Conservation (phyloP, 2,113 vertebrate genomes). For the Anguilla rostrata region DNA sequence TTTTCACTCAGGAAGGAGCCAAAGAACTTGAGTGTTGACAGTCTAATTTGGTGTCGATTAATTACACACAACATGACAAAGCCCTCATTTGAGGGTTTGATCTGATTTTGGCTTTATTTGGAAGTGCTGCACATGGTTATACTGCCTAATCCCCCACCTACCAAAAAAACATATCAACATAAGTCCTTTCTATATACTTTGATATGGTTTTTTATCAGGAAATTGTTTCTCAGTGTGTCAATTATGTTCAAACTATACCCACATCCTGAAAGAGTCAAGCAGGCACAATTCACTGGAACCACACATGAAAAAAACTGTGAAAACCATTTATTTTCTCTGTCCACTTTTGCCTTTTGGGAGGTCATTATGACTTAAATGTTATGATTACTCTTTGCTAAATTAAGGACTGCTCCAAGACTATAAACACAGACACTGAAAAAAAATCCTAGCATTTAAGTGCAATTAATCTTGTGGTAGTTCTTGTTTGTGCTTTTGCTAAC, state of each 20-base stretch:
- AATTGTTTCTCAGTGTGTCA: background rate
- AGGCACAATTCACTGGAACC: background rate
- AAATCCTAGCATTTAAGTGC: slow-evolving; percentile 28
- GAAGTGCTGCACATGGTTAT: background rate
- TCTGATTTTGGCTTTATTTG: background rate
- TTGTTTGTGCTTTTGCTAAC: slow-evolving; percentile 6
- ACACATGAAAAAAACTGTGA: background rate
- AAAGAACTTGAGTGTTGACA: background rate
- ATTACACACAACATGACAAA: background rate
- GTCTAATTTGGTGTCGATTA: background rate
- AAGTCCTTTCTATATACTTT: too few relatives aligned
- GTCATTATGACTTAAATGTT: slow-evolving; percentile 31
- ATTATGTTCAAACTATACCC: background rate
- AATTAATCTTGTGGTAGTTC: slow-evolving; percentile 34
- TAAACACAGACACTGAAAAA: slow-evolving; percentile 27
- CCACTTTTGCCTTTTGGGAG: slow-evolving; percentile 31
- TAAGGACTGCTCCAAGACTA: slow-evolving; percentile 18
- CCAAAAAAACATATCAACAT: too few relatives aligned
- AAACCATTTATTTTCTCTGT: slow-evolving; percentile 31
- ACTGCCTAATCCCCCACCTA: background rate
- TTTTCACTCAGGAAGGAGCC: background rate
- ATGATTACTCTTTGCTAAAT: slow-evolving; percentile 33
- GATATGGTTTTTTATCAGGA: too few relatives aligned
- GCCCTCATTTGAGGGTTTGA: background rate
- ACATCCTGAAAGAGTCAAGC: background rate